phyloP scores from a whole-genome alignment of 2,888 invertebrate species.

The Amiota communis region DNA sequence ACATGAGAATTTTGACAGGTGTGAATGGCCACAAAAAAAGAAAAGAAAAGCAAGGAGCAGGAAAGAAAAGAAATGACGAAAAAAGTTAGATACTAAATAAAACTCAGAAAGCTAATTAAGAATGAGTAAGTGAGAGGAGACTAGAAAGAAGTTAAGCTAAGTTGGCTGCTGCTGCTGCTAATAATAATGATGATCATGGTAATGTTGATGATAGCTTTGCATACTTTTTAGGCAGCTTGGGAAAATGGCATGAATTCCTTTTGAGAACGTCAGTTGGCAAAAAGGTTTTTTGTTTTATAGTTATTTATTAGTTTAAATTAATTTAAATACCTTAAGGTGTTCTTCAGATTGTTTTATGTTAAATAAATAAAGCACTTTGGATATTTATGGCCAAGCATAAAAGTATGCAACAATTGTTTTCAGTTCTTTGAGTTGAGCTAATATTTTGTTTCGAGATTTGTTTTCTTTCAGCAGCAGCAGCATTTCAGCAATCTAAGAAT shows the following conservation, averaged over 20 bases:
- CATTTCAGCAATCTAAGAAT: too few relatives aligned
- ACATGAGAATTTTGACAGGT: conserved; percentile 61
- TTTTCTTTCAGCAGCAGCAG: too few relatives aligned
- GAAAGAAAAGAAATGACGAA: neutral
- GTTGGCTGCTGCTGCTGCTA: neutral
- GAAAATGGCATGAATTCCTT: conserved; percentile 1
- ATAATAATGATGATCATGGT: neutral
- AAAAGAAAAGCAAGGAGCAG: neutral
- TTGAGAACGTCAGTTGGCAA: conserved; percentile 12
- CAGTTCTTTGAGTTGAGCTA: too few relatives aligned
- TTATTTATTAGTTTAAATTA: conserved; percentile 26
- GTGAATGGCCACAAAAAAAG: conserved; percentile 29
- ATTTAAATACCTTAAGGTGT: conserved; percentile 14
- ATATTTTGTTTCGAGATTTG: too few relatives aligned
- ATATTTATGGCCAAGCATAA: too few relatives aligned
- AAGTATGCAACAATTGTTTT: too few relatives aligned
- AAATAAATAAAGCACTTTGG: too few relatives aligned
- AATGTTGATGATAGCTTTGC: conserved; percentile 9
- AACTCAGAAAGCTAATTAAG: conserved; percentile 68
- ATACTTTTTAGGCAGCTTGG: neutral
- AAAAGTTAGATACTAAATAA: conserved; percentile 28
- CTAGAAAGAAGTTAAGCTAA: conserved; percentile 7
- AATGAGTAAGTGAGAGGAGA: conserved; percentile 45
- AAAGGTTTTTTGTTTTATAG: conserved; percentile 4
- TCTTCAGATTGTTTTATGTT: too few relatives aligned